A percentile compares a stretch with the other conserved stretches of the same genome.
These are phyloP conservation scores for Wiebesia pumilae DNA, from an alignment of 1,140 invertebrate genomes.

Conservation along the genomic window DNA sequence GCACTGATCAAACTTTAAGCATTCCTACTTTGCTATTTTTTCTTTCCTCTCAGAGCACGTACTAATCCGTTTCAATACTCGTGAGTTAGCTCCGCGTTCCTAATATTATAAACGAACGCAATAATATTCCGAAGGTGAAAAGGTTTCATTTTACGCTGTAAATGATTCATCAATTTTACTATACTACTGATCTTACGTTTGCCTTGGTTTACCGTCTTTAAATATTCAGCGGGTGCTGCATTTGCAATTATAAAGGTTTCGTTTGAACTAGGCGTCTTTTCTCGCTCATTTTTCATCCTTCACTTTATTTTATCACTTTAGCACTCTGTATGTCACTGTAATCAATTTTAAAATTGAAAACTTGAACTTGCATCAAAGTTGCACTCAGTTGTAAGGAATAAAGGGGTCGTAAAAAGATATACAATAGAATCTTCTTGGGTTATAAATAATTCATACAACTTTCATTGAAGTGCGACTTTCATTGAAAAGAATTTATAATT, in stretches of 20 bases:
- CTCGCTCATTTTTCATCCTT: background rate
- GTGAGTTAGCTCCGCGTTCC: too few species aligned
- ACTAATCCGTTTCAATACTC: slow-evolving; percentile 6
- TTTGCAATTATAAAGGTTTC: background rate
- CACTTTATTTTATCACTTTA: background rate
- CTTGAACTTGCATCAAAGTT: background rate
- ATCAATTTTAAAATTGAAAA: background rate
- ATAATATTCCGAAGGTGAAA: background rate
- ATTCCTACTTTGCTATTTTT: background rate
- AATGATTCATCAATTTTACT: background rate
- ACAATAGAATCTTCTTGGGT: background rate
- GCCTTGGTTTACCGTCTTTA: background rate
- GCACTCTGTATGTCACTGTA: background rate
- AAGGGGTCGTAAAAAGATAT: background rate
- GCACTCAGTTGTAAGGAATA: background rate
- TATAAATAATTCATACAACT: slow-evolving; percentile 28
- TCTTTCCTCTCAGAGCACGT: background rate
- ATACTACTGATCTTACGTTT: background rate
- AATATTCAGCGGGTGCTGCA: too few species aligned
- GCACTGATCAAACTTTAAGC: background rate
- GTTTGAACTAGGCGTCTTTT: background rate
- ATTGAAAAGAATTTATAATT: slow-evolving; percentile 12
- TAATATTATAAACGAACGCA: background rate
- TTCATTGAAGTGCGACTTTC: slow-evolving; percentile 5
- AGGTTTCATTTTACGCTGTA: background rate